phyloP scores from a whole-genome alignment of 2,797 vertebrate species.

The Vireo griseus region DNA sequence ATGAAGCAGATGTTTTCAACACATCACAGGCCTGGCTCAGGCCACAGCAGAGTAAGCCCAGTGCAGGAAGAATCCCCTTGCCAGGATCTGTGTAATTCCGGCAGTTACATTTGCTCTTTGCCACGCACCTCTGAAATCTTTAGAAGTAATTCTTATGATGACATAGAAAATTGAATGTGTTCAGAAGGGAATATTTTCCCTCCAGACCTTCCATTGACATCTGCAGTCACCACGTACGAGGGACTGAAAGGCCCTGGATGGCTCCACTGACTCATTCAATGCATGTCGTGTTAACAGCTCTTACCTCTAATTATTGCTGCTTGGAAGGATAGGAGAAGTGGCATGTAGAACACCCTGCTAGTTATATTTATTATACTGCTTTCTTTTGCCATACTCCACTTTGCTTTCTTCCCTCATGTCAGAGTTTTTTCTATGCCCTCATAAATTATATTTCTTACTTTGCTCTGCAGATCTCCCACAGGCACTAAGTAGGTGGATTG shows the following conservation, averaged over 20 bases:
- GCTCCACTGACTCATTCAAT: background rate
- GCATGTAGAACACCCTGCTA: background rate
- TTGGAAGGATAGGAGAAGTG: background rate
- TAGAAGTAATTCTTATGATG: background rate
- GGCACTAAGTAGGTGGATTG: conserved; percentile 29
- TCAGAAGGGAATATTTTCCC: background rate
- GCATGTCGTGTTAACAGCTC: background rate
- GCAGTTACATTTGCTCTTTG: background rate
- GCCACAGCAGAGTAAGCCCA: background rate
- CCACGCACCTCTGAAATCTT: background rate
- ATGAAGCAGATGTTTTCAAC: background rate
- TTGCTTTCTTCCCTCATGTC: background rate
- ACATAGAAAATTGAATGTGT: background rate
- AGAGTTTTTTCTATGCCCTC: background rate
- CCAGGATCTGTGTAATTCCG: background rate
- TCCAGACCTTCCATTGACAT: background rate
- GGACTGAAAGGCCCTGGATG: background rate
- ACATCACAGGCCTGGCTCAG: background rate
- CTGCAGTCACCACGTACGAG: background rate
- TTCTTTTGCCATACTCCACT: background rate
- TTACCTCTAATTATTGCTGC: background rate
- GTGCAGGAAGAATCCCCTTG: background rate
- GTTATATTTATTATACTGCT: background rate
- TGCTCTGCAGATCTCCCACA: background rate
- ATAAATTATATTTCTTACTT: conserved; percentile 1